Evolutionary conservation across 2,888 invertebrate genomes (phyloP), one percentile per base, ranked within the genome.

Genomic region (Polietes domitor): DNA sequence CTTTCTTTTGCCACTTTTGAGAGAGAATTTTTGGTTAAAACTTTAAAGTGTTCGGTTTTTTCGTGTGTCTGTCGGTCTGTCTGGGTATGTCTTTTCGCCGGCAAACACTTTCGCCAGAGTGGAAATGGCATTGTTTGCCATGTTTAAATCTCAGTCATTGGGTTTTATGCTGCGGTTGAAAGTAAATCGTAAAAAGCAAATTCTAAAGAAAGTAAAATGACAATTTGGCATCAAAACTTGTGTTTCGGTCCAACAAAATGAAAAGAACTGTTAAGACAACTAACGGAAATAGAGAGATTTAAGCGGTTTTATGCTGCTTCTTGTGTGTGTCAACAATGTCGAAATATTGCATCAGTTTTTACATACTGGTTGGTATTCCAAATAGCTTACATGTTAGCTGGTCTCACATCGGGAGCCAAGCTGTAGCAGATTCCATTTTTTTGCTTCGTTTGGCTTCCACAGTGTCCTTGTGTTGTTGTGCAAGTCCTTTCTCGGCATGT

Each of bases 181-280:
- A 43, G 21, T 68, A 68, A 68, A 24, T 37, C 12, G 12, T 21
- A 19, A 37, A 65, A 65, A 37, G 17, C 32, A 37, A 37, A 10
- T 28, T 63, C 41, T 15, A 47, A 61, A 79, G 28, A 47, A 76
- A 79, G 41, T 72, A 17, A 76, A 75, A 73, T 43, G 72, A 73
- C 79, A 79, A 83, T 79, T 83, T 83, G 76, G 72, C 83, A 79
- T 28, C 55, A 65, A 65, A 75, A 76, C 63, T 65, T 78, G 75
- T 82, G 63, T 82, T 58, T 72, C 65, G 28, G 71, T 75, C 63
- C 77, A 78, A 65, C 37, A 28, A 47, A 58, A 50, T 37, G 47
- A 19, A 72, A 71, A 41, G 71, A 58, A 32, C 58, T 43, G 24
- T 21, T 71, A 41, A 43, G 73, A 43, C 65, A 19, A 58, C 47